Evolutionary conservation across 2,888 invertebrate species (phyloP).

Genomic region (Agapetus fuscipes): DNA sequence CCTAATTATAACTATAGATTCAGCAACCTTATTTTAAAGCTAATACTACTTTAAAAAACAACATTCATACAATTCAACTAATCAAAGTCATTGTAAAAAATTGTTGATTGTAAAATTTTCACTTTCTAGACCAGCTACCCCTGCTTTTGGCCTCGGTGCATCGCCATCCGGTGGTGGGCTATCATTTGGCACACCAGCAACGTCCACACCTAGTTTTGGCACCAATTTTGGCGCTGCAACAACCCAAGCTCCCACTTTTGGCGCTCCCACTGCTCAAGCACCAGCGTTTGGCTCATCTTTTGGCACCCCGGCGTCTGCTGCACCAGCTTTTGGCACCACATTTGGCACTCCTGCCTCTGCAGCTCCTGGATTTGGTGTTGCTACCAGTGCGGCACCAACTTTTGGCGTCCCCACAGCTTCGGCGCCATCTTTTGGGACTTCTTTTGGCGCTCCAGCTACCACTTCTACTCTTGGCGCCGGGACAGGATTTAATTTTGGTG

Average conservation of each 20-base stretch:
- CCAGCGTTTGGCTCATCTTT: constrained; percentile 6
- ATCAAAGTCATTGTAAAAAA: no score
- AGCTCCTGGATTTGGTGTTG: constrained; percentile 23
- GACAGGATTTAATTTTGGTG: constrained; percentile 19
- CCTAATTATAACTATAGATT: no score
- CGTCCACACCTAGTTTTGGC: constrained; percentile 25
- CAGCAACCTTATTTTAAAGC: no score
- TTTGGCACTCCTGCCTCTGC: constrained; percentile 26
- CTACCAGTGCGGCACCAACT: no score
- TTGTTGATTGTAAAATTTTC: background rate
- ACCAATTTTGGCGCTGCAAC: constrained; percentile 26
- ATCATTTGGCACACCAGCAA: constrained; percentile 28
- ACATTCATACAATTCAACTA: no score
- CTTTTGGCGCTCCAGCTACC: constrained; percentile 22
- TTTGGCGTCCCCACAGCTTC: no score
- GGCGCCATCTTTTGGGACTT: constrained; percentile 12
- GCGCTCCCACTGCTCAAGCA: constrained; percentile 24
- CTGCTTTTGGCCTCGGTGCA: constrained; percentile 20
- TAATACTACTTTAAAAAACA: no score
- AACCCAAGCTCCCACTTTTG: constrained; percentile 26
- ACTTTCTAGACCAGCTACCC: constrained; percentile 5
- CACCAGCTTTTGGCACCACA: no score
- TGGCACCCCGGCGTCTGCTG: constrained; percentile 24
- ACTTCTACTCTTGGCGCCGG: constrained; percentile 24
- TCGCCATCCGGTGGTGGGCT: constrained; percentile 24